Evolutionary conservation across 1,140 invertebrate genomes (phyloP).

Genomic region (Calycopis cecrops): DNA sequence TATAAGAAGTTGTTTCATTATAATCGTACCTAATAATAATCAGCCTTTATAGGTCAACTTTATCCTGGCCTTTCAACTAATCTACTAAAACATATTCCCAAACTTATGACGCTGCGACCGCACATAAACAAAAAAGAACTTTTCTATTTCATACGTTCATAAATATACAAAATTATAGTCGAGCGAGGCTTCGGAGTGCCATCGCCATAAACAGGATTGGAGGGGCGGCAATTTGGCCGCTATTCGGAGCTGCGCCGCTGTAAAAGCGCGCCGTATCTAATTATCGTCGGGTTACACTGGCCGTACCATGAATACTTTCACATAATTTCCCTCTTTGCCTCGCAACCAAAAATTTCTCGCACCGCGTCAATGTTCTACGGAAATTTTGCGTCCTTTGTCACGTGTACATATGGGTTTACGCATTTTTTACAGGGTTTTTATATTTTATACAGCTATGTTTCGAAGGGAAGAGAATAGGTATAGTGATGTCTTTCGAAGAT

Average conservation of each 20-base stretch:
- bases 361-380: neutral
- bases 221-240: slow-evolving; percentile 68
- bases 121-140: neutral
- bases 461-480: too few species aligned
- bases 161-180: slow-evolving; percentile 31
- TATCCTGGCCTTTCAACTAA: too few species aligned
- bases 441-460: too few species aligned
- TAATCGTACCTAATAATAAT: too few species aligned
- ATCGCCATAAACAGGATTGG: slow-evolving; percentile 47
- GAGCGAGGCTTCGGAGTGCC: slow-evolving; percentile 18
- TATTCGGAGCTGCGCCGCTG: slow-evolving; percentile 61
- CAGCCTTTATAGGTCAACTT: too few species aligned
- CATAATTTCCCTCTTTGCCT: slow-evolving; percentile 20
- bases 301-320: slow-evolving; percentile 40
- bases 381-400: slow-evolving; percentile 1
- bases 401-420: too few species aligned
- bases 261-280: slow-evolving; percentile 72
- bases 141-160: slow-evolving; percentile 11
- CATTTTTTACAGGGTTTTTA: too few species aligned
- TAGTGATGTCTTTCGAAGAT: too few species aligned
- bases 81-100: neutral
- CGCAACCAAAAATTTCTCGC: slow-evolving; percentile 6
- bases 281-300: slow-evolving; percentile 61
- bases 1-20: too few species aligned
- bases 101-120: slow-evolving; percentile 2